A percentile compares a stretch with the other conserved stretches of the same genome.
phyloP scores from a whole-genome alignment of 2,797 vertebrate species.

The Lepidocolaptes lacrymiger region DNA sequence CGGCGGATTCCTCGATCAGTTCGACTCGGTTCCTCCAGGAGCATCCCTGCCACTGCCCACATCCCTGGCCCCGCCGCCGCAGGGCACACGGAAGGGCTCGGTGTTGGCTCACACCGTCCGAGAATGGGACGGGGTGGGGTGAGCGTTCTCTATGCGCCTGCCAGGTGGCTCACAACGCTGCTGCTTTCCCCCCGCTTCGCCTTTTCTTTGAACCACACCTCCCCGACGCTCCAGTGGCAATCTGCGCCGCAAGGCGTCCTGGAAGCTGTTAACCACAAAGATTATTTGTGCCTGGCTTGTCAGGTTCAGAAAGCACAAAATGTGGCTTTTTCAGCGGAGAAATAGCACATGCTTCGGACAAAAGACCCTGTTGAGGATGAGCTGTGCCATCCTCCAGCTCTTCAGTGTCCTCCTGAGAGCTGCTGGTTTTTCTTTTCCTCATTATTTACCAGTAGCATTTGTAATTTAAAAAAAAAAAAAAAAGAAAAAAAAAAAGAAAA shows the following conservation, averaged over 20 bases:
- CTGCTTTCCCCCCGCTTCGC: fast-evolving
- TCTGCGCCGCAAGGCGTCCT: fast-evolving
- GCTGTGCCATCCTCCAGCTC: background rate
- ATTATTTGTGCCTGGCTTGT: background rate
- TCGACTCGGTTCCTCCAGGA: background rate
- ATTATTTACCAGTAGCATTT: background rate
- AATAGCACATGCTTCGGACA: background rate
- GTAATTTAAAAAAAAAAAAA: background rate
- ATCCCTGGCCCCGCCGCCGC: fast-evolving
- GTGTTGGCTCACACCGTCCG: fast-evolving
- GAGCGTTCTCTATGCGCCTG: fast-evolving
- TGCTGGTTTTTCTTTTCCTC: background rate
- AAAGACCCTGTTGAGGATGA: background rate
- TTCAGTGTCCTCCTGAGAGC: background rate
- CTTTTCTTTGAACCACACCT: background rate
- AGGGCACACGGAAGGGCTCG: too few species aligned
- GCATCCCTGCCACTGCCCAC: background rate
- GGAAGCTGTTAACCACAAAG: background rate
- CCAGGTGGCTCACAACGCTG: too few species aligned
- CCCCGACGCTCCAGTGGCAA: fast-evolving
- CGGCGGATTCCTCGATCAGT: fast-evolving
- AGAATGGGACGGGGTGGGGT: fast-evolving
- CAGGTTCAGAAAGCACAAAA: background rate
- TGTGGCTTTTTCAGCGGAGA: background rate
- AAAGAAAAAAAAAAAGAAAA: background rate